A percentile compares a stretch with the other conserved stretches of the same genome.
phyloP scores from a whole-genome alignment of 2,113 vertebrate genomes.

The Salminus brasiliensis region DNA sequence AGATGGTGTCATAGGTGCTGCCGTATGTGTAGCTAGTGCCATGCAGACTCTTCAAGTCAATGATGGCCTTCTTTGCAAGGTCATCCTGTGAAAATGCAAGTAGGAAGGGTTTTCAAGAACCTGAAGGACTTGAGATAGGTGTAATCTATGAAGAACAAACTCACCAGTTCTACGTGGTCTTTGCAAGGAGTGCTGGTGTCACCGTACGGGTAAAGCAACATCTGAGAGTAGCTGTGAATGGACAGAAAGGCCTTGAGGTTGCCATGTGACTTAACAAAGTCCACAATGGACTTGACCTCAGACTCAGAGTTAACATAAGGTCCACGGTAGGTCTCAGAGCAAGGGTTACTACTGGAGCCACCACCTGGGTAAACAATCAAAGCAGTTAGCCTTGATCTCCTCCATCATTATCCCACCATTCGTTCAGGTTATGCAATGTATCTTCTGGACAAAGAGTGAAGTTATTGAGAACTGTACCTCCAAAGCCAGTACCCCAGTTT shows the following conservation, averaged over 20 bases:
- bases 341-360: conserved; percentile 83
- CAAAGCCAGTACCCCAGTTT: conserved; percentile 88
- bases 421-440: no score
- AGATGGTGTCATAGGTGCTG: conserved; percentile 89
- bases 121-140: background rate
- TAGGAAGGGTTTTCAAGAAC: background rate
- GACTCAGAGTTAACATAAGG: conserved; percentile 82
- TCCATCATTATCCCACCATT: no score
- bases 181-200: conserved; percentile 68
- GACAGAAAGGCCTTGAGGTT: conserved; percentile 92
- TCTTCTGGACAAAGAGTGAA: no score
- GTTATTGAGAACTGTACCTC: conserved; percentile 74
- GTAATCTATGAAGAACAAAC: conserved; percentile 1
- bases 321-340: conserved; percentile 83
- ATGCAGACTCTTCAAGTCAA: conserved; percentile 81
- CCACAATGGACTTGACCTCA: conserved; percentile 91
- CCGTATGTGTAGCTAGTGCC: conserved; percentile 84
- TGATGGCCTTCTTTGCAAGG: conserved; percentile 77
- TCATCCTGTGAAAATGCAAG: conserved; percentile 70
- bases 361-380: conserved; percentile 63
- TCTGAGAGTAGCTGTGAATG: conserved; percentile 95
- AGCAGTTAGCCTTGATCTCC: no score
- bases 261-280: conserved; percentile 85
- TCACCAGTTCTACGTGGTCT: conserved; percentile 84
- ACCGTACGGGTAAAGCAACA: conserved; percentile 91